Conservation (phyloP, 2,797 vertebrate species). For the Mormyrops boulengeri region DNA sequence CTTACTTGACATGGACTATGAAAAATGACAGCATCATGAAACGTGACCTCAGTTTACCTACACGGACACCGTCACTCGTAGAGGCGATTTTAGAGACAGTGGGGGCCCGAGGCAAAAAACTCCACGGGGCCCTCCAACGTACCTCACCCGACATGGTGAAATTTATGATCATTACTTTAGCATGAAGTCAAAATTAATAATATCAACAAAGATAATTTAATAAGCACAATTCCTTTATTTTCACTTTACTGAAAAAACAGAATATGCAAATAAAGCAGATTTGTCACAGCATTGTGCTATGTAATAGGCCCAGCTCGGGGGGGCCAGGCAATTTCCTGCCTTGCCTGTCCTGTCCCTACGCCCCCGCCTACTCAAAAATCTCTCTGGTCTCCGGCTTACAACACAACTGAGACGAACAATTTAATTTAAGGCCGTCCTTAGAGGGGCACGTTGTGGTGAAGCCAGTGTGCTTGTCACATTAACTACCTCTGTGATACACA, state of each 20-base stretch:
- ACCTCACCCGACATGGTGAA: not conserved
- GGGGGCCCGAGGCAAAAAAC: not conserved
- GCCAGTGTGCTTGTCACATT: not conserved
- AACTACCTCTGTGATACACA: not conserved
- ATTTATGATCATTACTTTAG: not conserved
- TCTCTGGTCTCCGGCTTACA: not conserved
- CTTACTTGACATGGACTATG: not conserved
- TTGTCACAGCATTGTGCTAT: not conserved
- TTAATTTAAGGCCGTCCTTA: slow-evolving; percentile 8
- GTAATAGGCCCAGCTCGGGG: not conserved
- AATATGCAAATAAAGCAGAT: not conserved
- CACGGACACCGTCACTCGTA: not conserved
- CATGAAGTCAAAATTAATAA: not conserved
- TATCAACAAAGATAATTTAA: not conserved
- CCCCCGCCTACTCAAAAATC: not conserved
- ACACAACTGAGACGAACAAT: not conserved
- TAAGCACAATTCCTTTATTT: not conserved
- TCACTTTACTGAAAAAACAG: not conserved
- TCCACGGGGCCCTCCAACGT: not conserved
- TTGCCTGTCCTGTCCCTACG: not conserved
- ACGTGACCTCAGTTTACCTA: not conserved
- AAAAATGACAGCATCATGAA: not conserved
- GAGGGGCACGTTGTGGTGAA: not conserved
- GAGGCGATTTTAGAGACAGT: not conserved
- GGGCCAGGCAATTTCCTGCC: not conserved